phyloP scores from a whole-genome alignment of 1,140 invertebrate genomes.

The Apis cerana region DNA sequence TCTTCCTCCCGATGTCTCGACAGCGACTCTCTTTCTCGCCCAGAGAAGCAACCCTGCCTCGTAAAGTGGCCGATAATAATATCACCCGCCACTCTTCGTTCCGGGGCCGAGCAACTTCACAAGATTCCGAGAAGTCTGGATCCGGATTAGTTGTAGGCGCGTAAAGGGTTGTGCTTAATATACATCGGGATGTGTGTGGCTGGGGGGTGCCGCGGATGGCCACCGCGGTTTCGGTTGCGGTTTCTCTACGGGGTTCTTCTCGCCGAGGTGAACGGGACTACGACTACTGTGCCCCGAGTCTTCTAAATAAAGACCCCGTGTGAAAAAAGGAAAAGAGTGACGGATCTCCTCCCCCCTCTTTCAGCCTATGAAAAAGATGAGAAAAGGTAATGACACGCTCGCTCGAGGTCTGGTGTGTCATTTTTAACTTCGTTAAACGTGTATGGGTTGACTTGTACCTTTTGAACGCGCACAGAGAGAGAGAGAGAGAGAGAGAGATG shows the following conservation, averaged over 20 bases:
- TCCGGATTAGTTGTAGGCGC: conserved; percentile 56
- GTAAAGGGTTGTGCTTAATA: conserved; percentile 62
- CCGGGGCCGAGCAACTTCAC: conserved; percentile 24
- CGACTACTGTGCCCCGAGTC: not conserved
- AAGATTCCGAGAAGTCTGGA: conserved; percentile 62
- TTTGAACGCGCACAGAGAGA: not conserved
- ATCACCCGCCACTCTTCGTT: conserved; percentile 25
- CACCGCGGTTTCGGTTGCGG: not conserved
- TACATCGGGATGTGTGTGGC: conserved; percentile 47
- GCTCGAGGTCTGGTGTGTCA: not conserved
- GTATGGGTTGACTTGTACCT: not conserved
- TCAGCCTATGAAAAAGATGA: not conserved
- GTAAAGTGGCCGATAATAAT: conserved; percentile 34
- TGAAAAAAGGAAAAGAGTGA: not conserved
- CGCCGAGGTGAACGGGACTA: conserved; percentile 14
- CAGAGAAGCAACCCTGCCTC: conserved; percentile 2
- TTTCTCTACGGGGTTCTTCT: not conserved
- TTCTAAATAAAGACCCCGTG: conserved; percentile 24
- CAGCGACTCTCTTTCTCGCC: not conserved
- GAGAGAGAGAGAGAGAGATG: not conserved
- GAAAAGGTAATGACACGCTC: not conserved
- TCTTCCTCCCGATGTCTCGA: not conserved
- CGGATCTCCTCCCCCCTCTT: not conserved
- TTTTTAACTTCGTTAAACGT: conserved; percentile 10
- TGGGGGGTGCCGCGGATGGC: conserved; percentile 28